phyloP scores from a whole-genome alignment of 2,113 vertebrate genomes.

The Callionymus lyra region DNA sequence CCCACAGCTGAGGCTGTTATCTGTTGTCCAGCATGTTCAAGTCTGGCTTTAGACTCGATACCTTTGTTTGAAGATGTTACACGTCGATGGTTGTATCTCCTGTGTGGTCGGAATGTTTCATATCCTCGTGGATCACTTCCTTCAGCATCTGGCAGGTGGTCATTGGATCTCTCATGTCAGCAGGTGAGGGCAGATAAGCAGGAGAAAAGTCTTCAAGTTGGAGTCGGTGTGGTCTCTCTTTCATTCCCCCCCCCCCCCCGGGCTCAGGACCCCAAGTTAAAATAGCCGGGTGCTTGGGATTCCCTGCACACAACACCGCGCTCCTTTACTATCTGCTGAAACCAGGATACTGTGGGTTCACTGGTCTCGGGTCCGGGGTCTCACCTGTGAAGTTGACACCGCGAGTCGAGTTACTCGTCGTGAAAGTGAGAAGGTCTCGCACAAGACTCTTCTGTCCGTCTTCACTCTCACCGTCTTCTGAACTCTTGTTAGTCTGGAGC shows the following conservation, averaged over 20 bases:
- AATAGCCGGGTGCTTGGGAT: conserved; percentile 34
- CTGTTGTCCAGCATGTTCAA: conserved; percentile 27
- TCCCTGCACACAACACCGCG: conserved; percentile 22
- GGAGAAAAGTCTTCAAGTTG: conserved; percentile 11
- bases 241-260: background rate
- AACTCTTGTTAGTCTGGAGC: too few species aligned
- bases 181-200: conserved; percentile 15
- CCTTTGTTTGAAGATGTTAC: conserved; percentile 33
- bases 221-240: background rate
- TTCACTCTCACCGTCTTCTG: background rate
- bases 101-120: conserved; percentile 49
- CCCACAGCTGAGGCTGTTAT: conserved; percentile 19
- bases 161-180: conserved; percentile 6
- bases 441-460: conserved; percentile 39
- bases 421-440: conserved; percentile 29
- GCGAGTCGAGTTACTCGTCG: conserved; percentile 45
- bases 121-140: conserved; percentile 18
- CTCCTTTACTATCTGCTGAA: conserved; percentile 32
- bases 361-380: conserved; percentile 21
- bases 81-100: conserved; percentile 20
- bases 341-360: conserved; percentile 29
- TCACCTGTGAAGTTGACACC: conserved; percentile 30
- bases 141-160: conserved; percentile 21
- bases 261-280: conserved; percentile 14
- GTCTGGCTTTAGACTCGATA: conserved; percentile 28